Evolutionary conservation across 2,888 invertebrate species (phyloP).

Genomic region (Chaitophorus viminalis): DNA sequence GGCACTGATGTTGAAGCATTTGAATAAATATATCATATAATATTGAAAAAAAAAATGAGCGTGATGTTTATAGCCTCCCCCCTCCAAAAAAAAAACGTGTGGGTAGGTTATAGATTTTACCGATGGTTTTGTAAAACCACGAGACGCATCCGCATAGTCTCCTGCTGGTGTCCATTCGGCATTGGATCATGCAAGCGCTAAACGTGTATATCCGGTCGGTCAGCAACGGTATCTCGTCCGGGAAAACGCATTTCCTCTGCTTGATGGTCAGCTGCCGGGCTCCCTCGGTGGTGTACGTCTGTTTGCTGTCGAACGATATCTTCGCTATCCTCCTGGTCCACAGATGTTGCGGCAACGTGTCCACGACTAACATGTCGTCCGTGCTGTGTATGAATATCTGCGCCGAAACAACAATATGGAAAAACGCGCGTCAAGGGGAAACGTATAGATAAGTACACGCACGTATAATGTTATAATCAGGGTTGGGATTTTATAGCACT

Average conservation of each 20-base stretch:
- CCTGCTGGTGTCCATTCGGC: constrained; percentile 75
- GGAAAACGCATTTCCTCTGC: constrained; percentile 79
- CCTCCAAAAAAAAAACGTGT: too few relatives aligned
- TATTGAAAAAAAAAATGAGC: too few relatives aligned
- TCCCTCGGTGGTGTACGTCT: constrained; percentile 81
- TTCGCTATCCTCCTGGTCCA: constrained; percentile 75
- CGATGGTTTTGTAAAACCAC: constrained; percentile 75
- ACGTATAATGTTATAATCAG: too few relatives aligned
- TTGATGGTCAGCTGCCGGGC: constrained; percentile 75
- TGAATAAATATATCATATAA: too few relatives aligned
- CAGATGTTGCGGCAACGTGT: constrained; percentile 76
- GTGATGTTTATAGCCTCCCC: too few relatives aligned
- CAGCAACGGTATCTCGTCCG: constrained; percentile 74
- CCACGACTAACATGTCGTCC: constrained; percentile 77
- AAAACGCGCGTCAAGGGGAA: too few relatives aligned
- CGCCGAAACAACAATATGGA: neutral
- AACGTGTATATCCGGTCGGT: constrained; percentile 75
- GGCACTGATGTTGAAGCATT: too few relatives aligned
- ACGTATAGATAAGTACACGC: neutral
- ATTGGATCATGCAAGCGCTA: constrained; percentile 79
- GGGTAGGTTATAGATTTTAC: too few relatives aligned
- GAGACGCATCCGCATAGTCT: constrained; percentile 78
- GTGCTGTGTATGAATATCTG: constrained; percentile 76
- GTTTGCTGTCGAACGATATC: constrained; percentile 77
- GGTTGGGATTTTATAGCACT: too few relatives aligned